Base-by-base conservation (phyloP, 2,113 vertebrate species). In the Toxostoma redivivum region DNA sequence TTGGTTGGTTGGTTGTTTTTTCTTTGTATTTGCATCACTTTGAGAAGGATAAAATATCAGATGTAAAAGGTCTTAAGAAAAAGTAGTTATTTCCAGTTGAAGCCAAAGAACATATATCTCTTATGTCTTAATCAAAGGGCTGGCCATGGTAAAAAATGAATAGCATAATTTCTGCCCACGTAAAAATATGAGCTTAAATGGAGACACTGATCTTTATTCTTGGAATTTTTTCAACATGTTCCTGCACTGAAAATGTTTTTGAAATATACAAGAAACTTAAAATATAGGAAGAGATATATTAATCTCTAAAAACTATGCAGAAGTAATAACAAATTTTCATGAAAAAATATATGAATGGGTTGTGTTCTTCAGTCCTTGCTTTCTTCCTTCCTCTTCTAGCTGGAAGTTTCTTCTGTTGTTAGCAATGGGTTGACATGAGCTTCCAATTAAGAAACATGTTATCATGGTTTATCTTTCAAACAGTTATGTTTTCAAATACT, bases 311-410 rank as follows among this genome's bases (percentile, higher is more conserved):
- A 60, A 45, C 7, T 8, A n/a, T 33, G 9, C 16, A 69, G 31
- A 79, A 90, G 18, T 73, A 60, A 38, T 56, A 80, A 56, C 0
- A 66, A 54, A 21, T 54, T 53, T 64, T 83, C 37, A 58, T 45
- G 6, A 77, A 44, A 17, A 61, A 50, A n/a, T 2, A 3, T 4
- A 25, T 15, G 9, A 65, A 57, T 56, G 2, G 2, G 2, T 5
- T 5, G 9, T 65, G 56, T 69, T 47, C 28, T 82, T 79, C 33
- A 18, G 27, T 33, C 53, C 22, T 71, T 79, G 5, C 9, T 89
- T 51, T 15, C 22, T 56, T 45, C 16, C 22, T 19, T 40, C 23
- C 23, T 72, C 10, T 62, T 67, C 28, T 44, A 81, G 11, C 17
- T 47, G 19, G 24, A 90, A 37, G 5, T 48, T 82, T 64, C 9